A percentile compares a stretch with the other conserved stretches of the same genome.
phyloP scores from a whole-genome alignment of 2,888 invertebrate species.

The Megalurothrips usitatus region DNA sequence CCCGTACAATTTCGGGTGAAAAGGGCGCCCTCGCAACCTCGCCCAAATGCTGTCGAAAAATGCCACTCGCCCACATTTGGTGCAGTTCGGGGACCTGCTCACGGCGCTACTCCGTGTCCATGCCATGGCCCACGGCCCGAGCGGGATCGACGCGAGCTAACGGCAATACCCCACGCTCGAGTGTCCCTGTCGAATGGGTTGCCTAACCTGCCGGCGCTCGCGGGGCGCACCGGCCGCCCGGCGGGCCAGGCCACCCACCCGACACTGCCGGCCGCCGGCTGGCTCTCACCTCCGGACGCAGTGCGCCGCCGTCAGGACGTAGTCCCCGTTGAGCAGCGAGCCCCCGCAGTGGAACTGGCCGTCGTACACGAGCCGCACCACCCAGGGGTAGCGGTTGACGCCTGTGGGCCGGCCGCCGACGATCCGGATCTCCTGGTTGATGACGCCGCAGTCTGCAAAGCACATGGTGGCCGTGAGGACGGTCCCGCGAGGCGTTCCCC shows the following conservation, averaged over 20 bases:
- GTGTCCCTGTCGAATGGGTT: background rate
- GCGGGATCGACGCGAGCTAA: background rate
- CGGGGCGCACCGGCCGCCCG: background rate
- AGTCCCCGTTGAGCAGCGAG: constrained; percentile 74
- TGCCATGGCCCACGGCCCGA: background rate
- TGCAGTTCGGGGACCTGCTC: background rate
- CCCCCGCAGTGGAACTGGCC: constrained; percentile 87
- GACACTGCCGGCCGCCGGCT: background rate
- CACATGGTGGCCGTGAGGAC: background rate
- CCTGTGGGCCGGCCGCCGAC: constrained; percentile 79
- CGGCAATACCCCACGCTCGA: background rate
- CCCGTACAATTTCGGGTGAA: background rate
- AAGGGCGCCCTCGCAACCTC: background rate
- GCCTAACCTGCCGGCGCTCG: background rate
- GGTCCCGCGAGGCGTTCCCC: background rate
- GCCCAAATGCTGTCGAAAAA: no score
- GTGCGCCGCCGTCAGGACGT: constrained; percentile 82
- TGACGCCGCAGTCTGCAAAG: constrained; percentile 71
- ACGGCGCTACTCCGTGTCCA: background rate
- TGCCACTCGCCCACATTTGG: no score
- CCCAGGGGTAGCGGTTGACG: constrained; percentile 81
- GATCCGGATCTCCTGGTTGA: constrained; percentile 81
- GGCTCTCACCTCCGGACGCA: constrained; percentile 68
- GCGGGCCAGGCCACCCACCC: background rate
- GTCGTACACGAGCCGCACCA: constrained; percentile 79